These are phyloP conservation scores for Dermochelys coriacea DNA, from an alignment of 2,797 vertebrate genomes.

Conservation along the genomic window DNA sequence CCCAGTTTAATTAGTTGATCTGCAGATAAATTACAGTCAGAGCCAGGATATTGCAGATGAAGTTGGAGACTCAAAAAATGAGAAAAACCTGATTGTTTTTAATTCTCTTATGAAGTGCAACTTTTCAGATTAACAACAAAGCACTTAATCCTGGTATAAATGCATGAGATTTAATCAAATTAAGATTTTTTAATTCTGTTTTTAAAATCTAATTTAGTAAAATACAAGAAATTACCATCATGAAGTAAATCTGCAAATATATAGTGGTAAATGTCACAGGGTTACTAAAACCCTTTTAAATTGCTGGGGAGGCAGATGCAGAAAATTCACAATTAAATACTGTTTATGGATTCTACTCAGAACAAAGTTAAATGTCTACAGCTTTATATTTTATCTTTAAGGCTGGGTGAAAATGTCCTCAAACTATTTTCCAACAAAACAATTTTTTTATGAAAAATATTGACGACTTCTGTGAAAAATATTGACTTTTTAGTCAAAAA, in stretches of 20 bases:
- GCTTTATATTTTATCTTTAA: too few species aligned
- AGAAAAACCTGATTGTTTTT: not conserved
- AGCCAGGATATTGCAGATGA: not conserved
- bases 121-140: not conserved
- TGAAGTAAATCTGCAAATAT: not conserved
- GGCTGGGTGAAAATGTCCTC: too few species aligned
- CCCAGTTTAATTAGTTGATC: not conserved
- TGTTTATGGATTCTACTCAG: not conserved
- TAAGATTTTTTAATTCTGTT: too few species aligned
- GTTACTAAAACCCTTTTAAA: not conserved
- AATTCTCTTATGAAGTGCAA: too few species aligned
- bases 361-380: not conserved
- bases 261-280: not conserved
- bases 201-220: not conserved
- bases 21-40: not conserved
- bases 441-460: too few species aligned
- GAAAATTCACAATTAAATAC: not conserved
- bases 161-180: not conserved
- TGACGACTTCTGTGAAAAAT: too few species aligned
- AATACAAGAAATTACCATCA: not conserved
- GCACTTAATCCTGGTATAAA: not conserved
- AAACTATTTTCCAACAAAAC: too few species aligned
- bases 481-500: too few species aligned
- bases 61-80: fast-evolving
- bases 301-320: not conserved